Percentiles rank a stretch among this genome's conserved stretches.
These are phyloP conservation scores for Dissostichus mawsoni DNA, from an alignment of 2,113 vertebrate genomes.

Conservation along the genomic window DNA sequence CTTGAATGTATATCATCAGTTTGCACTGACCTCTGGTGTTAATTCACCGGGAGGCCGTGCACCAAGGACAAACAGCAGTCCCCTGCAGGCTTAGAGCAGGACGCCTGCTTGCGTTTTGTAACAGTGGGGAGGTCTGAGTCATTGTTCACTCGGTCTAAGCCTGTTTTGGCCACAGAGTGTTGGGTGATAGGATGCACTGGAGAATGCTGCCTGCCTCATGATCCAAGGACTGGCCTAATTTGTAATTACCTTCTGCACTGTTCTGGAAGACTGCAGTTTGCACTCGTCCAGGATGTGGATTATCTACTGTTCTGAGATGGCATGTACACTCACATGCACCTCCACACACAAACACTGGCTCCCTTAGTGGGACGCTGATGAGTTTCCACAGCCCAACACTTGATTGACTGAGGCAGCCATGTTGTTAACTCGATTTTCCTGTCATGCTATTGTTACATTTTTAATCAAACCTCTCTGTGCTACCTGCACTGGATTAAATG, in stretches of 20 bases:
- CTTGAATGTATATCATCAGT: conserved; percentile 5
- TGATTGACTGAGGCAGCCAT: conserved; percentile 70
- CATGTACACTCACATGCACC: conserved; percentile 32
- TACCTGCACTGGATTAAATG: conserved; percentile 51
- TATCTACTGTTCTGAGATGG: conserved; percentile 69
- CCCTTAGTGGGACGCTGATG: conserved; percentile 51
- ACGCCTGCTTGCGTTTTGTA: conserved; percentile 65
- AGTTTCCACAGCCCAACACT: conserved; percentile 52
- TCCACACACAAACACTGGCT: conserved; percentile 10
- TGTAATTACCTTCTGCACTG: conserved; percentile 82
- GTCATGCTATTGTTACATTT: conserved; percentile 68
- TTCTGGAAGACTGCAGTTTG: conserved; percentile 82
- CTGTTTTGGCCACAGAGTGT: conserved; percentile 60
- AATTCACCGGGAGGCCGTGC: conserved; percentile 66
- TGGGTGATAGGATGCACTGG: conserved; percentile 63
- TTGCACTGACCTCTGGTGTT: conserved; percentile 60
- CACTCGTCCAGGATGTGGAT: conserved; percentile 73
- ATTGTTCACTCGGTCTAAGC: conserved; percentile 75
- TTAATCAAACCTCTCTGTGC: conserved; percentile 67
- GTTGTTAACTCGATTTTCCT: conserved; percentile 71
- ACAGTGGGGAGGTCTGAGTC: conserved; percentile 67
- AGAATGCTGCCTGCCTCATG: conserved; percentile 64
- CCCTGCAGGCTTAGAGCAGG: conserved; percentile 53
- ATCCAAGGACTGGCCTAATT: conserved; percentile 79
- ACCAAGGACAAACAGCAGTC: conserved; percentile 64